Evolutionary conservation across 2,113 vertebrate species (phyloP).

Genomic region (Agapornis roseicollis): DNA sequence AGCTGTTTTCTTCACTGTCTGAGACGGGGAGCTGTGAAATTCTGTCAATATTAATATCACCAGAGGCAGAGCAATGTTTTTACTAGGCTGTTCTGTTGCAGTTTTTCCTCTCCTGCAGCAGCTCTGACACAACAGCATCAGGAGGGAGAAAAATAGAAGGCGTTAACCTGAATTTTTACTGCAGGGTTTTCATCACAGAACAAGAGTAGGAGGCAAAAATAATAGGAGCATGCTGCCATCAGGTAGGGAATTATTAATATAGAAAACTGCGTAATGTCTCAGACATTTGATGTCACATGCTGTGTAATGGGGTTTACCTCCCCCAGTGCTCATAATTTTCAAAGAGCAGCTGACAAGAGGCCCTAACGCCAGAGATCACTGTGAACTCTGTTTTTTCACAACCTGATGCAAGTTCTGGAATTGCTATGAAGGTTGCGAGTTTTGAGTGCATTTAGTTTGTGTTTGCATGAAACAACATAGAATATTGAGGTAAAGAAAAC

Average conservation of each 20-base stretch:
- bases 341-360: background rate
- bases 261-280: background rate
- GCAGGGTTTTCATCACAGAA: constrained; percentile 23
- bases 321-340: background rate
- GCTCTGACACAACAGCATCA: constrained; percentile 4
- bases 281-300: background rate
- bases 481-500: background rate
- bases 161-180: constrained; percentile 18
- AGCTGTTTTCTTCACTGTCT: constrained; percentile 26
- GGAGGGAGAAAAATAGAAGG: constrained; percentile 23
- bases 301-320: background rate
- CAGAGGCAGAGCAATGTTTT: background rate
- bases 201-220: constrained; percentile 35
- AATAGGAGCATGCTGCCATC: background rate
- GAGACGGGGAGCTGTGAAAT: background rate
- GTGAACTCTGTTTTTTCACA: background rate
- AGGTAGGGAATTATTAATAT: constrained; percentile 34
- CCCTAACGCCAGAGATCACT: background rate
- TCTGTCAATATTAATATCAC: background rate
- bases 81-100: background rate
- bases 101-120: constrained; percentile 2
- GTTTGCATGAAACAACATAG: background rate
- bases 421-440: background rate
- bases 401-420: background rate
- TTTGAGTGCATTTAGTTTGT: background rate